Evolutionary conservation across 1,140 invertebrate genomes (phyloP).

Genomic region (Aphaenogaster ashmeadi): DNA sequence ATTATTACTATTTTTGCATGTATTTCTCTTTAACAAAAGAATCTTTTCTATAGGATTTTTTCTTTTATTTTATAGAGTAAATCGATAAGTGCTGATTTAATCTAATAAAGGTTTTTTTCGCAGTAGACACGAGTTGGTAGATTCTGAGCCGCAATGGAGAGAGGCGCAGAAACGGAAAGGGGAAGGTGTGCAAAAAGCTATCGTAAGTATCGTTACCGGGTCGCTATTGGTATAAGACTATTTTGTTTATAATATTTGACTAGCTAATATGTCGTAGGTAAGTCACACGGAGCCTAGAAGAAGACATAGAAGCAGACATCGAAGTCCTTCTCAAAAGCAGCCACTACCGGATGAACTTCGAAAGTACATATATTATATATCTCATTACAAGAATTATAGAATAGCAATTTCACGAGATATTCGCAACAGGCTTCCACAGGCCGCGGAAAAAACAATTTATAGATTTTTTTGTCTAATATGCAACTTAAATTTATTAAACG

Average conservation of each 20-base stretch:
- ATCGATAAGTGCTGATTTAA: neutral
- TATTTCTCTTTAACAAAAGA: neutral
- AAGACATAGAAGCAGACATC: constrained; percentile 85
- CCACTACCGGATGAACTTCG: constrained; percentile 84
- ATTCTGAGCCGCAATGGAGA: constrained; percentile 95
- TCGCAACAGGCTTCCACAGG: neutral
- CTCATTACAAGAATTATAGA: neutral
- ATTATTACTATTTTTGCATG: constrained; percentile 9
- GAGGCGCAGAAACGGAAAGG: constrained; percentile 93
- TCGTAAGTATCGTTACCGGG: constrained; percentile 79
- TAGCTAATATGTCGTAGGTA: constrained; percentile 73
- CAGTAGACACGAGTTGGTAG: constrained; percentile 91
- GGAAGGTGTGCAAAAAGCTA: constrained; percentile 87
- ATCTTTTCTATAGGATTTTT: neutral
- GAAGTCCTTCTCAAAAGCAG: constrained; percentile 86
- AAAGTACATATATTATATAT: constrained; percentile 80
- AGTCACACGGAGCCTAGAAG: constrained; percentile 85
- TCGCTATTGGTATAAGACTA: neutral
- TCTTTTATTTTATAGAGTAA: neutral
- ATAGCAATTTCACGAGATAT: neutral
- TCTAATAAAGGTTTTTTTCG: constrained; percentile 35
- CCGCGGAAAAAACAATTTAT: neutral
- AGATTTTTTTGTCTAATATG: neutral
- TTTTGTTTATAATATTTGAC: constrained; percentile 24
- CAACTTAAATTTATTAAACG: neutral